A percentile compares a stretch with the other conserved stretches of the same genome.
phyloP scores from a whole-genome alignment of 2,888 invertebrate species.

The Taenaris catops region DNA sequence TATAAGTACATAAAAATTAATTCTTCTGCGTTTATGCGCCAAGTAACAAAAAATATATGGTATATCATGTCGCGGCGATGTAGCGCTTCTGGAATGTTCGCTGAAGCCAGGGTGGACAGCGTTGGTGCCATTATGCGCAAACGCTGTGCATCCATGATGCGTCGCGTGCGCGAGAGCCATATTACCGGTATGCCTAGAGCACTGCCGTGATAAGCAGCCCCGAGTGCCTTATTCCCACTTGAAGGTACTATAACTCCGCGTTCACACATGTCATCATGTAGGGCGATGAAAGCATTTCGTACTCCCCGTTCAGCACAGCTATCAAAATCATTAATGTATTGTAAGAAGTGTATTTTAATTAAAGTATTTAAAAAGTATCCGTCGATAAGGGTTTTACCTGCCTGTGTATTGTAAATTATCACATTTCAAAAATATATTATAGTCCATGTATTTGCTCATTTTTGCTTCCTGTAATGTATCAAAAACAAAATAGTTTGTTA shows the following conservation, averaged over 20 bases:
- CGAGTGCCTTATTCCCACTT: constrained; percentile 59
- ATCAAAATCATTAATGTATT: constrained; percentile 1
- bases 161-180: too few species aligned
- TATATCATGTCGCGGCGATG: too few species aligned
- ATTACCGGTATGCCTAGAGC: constrained; percentile 56
- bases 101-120: too few species aligned
- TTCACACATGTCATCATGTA: constrained; percentile 35
- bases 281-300: constrained; percentile 51
- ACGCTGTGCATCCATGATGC: too few species aligned
- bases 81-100: too few species aligned
- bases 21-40: too few species aligned
- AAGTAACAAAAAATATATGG: too few species aligned
- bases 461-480: constrained; percentile 61
- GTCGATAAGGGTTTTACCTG: too few species aligned
- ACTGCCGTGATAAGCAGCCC: constrained; percentile 64
- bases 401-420: constrained; percentile 93
- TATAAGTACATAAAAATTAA: too few species aligned
- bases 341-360: background rate
- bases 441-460: constrained; percentile 81
- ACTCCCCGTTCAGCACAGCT: constrained; percentile 65
- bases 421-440: constrained; percentile 87
- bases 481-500: too few species aligned
- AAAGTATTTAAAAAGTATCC: background rate
- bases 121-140: too few species aligned
- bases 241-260: constrained; percentile 65